Evolutionary conservation across 2,113 vertebrate species (phyloP), one percentile per base, ranked within the genome.

Genomic region (Myrmophylax atrothorax): DNA sequence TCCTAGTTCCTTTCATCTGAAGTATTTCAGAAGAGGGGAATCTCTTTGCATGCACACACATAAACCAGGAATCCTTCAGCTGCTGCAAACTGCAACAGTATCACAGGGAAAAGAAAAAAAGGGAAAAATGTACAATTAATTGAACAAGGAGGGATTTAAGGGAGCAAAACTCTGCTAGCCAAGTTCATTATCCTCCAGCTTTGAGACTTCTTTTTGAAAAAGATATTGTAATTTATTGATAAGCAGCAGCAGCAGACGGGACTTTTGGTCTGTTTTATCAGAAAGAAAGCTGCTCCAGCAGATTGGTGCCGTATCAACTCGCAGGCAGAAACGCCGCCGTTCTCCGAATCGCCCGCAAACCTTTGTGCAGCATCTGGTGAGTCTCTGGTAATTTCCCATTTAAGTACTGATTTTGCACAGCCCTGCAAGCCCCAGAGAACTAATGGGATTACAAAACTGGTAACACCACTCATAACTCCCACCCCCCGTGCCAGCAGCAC

Each of bases 371-470:
- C 90, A 94, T 94, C 96, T 94, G 96, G 64, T 2, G 3, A 92
- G 85, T 95, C 93, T 89, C 83, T 58, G 88, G 83, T 88, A 78
- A 94, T 93, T 96, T 96, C 88, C 96, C 76, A 92, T 64, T 60
- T 68, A 72, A 90, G 86, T 75, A 89, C 72, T 94, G 93, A 94
- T 90, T 92, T 77, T 94, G 90, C 79, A 96, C 90, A 96, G 92
- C 82, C 78, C 82, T 77, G 60, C 47, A 74, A 93, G 23, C 68
- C 88, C 14, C 0, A 72, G 92, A 96, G 83, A 70, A 84, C 79
- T 92, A 84, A 96, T 40, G 69, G 76, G 92, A 96, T 93, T 86
- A 95, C 94, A 84, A 9, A 88, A 90, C n/a, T 58, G 83, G 87
- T 87, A 95, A 97, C 53, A 40, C 37, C 88, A 91, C 73, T 90